Base-by-base conservation (phyloP, 2,797 vertebrate species). In the Hemibagrus guttatus region DNA sequence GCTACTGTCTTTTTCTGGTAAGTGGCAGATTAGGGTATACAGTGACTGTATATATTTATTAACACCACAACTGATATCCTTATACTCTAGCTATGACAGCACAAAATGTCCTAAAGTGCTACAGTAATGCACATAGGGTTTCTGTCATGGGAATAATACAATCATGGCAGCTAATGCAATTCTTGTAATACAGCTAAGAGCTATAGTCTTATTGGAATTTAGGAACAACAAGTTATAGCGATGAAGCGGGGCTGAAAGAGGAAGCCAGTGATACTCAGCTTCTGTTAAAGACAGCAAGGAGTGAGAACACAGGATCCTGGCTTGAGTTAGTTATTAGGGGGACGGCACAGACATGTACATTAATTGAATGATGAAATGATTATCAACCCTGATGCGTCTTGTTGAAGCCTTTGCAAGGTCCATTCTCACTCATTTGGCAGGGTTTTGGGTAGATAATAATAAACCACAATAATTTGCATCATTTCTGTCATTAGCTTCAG, bases 141-240 rank as follows among this genome's bases (percentile, higher is more conserved):
- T 21, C 17, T 12, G 17, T 54, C 12, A 58, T 78, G 19, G 16
- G 11, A 58, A 58, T 78, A 78, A 78, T 78, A 35, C 28, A 58
- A 78, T 78, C 19, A 78, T 35, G 4, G 19, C 17, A 21, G 28
- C 28, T 31, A 78, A 58, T 35, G 28, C 28, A 58, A 78, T 58
- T 58, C 12, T 58, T 35, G 75, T n/a, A 78, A 78, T 78, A 78
- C 54, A 58, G 75, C 75, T 58, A 35, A 23, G 75, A 78, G 75
- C 52, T 35, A 58, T 6, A 31, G 4, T 58, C 58, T 78, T 58
- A 78, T 78, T 78, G 28, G 54, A 58, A 78, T 58, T 35, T 56
- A 54, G 6, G 9, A 76, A 76, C 31, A 16, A 56, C 52, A 54
- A 76, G n/a, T 54, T 14, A 54, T 28, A 9, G 14, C 4, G 74